Base-by-base conservation (phyloP, 2,113 vertebrate genomes). In the Benitochromis conjunctus region DNA sequence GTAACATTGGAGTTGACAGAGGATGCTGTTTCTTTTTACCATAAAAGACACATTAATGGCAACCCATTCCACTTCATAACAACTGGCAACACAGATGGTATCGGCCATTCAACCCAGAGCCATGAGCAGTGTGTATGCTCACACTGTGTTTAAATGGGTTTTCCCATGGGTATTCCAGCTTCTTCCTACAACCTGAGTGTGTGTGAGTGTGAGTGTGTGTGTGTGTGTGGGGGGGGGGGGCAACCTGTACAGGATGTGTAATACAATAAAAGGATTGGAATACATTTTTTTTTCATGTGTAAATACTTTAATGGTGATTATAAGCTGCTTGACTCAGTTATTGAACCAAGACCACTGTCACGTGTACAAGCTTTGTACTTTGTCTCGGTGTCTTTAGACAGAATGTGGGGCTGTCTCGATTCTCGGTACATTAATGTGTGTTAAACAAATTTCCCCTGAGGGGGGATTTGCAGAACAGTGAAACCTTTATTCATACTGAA, bases 251-350 rank as follows among this genome's bases (percentile, higher is more conserved):
- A 29, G 24, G 14, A 26, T 74, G 24, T 74, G 46, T 18, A 71
- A 26, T 26, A 24, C 66, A 16, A 74, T 74, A 51, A 48, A 74
- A 74, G 7, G 13, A 29, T 19, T 46, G 14, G 7, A 46, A 69
- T 21, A 7, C 1, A 0, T 9, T 16, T 26, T 38, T 36, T 12
- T 14, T 14, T 6, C 0, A 43, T 26, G 38, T 18, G 18, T 26
- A 71, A 14, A 71, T 31, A 74, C 24, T 31, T 31, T 51, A 51
- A 48, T 31, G 0, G 24, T 51, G 16, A 31, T 51, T 76, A 31
- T 48, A 51, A 76, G 26, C 24, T 48, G 24, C 13, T 74, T 48
- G 43, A 29, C 21, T 48, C 69, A 29, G 69, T 31, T 51, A 29
- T 10, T 31, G 16, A 74, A 48, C 18, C 16, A 74, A 48, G 9